Evolutionary conservation across 2,113 vertebrate genomes (phyloP), one percentile per base, ranked within the genome.

Genomic region (Delphinapterus leucas): DNA sequence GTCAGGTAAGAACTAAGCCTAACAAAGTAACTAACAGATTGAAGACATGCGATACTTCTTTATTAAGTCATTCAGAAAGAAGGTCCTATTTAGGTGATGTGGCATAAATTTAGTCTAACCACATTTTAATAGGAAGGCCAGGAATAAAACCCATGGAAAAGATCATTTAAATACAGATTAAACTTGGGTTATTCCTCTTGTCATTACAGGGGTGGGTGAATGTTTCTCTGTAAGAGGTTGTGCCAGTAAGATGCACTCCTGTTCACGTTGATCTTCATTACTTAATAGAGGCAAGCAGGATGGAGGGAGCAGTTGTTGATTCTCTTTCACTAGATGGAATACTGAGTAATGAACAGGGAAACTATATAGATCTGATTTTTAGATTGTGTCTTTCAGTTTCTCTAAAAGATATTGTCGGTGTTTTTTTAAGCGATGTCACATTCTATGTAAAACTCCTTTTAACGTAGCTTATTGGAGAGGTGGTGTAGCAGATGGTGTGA

Each of bases 381-480:
- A 67, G 88, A 77, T 88, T 49, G 41, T 83, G 7, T 58, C 49
- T 74, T 92, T 26, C 76, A 53, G 77, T 93, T 81, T 93, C 79
- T 94, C 80, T 71, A 63, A 90, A 95, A 73, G 68, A 65, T 88
- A 44, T 31, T 76, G 58, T 73, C 74, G 85, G 31, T 77, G 65
- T 87, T 95, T 82, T 38, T 90, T 58, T 5, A 79, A 84, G 11
- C 60, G 73, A 65, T 60, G 41, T 80, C 82, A 61, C 36, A 10
- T 80, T 96, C 92, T 96, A 76, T 95, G 90, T 91, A 89, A 95
- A 97, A 93, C 73, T 86, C 47, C 74, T 80, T 96, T 89, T 83
- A 86, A 74, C 81, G 89, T 63, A 94, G 73, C 92, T 86, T 93
- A 79, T 55, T 26, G 77, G n/a, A 49, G 76, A 95, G 92, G 81